phyloP scores from a whole-genome alignment of 1,140 invertebrate species.

The Heliconius himera region DNA sequence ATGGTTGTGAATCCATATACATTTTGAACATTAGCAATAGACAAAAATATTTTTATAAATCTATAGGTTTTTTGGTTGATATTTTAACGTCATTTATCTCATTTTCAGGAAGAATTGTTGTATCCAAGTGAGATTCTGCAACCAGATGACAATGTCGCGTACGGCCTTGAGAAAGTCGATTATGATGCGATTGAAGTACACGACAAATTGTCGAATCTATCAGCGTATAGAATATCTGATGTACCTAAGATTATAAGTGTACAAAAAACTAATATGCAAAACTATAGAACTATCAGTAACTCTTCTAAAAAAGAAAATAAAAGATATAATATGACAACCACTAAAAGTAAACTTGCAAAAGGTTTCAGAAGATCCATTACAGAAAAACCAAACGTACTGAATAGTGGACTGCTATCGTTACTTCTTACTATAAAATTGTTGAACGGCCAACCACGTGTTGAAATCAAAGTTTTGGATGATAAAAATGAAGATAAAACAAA shows the following conservation, averaged over 20 bases:
- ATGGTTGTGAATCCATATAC: too few species aligned
- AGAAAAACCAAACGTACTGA: neutral
- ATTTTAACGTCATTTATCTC: neutral
- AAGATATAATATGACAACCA: neutral
- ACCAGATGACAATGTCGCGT: constrained; percentile 37
- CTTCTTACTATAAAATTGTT: constrained; percentile 45
- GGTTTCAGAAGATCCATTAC: constrained; percentile 47
- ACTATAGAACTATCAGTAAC: neutral
- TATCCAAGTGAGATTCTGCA: constrained; percentile 37
- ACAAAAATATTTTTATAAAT: too few species aligned
- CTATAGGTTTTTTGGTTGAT: too few species aligned
- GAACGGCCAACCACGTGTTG: constrained; percentile 38
- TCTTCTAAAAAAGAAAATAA: constrained; percentile 5
- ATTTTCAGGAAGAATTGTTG: constrained; percentile 30
- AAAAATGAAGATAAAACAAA: constrained; percentile 4
- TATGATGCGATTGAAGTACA: constrained; percentile 7
- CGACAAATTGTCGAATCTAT: neutral
- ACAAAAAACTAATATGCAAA: neutral
- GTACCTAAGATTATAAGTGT: constrained; percentile 12
- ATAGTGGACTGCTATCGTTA: constrained; percentile 29
- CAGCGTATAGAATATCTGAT: neutral
- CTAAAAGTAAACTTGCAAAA: constrained; percentile 33
- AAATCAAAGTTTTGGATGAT: constrained; percentile 44
- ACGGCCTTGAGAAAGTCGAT: constrained; percentile 46
- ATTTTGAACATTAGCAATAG: too few species aligned